Base-by-base conservation (phyloP, 2,888 invertebrate genomes). In the Mystacides longicornis region DNA sequence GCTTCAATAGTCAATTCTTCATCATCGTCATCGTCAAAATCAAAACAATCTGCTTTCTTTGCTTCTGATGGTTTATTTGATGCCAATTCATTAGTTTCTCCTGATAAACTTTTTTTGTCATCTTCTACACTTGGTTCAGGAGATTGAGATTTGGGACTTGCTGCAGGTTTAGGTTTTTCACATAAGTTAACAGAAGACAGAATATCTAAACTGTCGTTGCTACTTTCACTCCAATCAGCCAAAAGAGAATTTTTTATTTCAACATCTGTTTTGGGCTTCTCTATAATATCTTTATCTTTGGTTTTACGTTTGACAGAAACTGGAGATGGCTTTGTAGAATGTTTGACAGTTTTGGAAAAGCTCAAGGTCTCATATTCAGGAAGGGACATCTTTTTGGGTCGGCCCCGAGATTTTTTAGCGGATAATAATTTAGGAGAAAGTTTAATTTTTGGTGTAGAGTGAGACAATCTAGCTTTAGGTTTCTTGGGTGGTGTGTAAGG, bases 171-270 rank as follows among this genome's bases (percentile, higher is more conserved):
- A 2, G 20, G 14, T 48, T 52, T 49, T 20, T 65, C 65, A 27
- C 62, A 65, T n/a, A 63, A 63, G 18, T 69, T 61, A 11, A 60
- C 52, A n/a, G 59, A 65, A 2, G 56, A 55, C 21, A 58, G 58
- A 47, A 65, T 63, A 55, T 58, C 60, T 62, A 60, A 67, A 63
- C 70, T 68, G 23, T 75, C 75, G 23, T 75, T 75, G 18, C 77
- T 78, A 57, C 78, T 82, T 63, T 88, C 88, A 60, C 83, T 83
- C 89, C 89, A 90, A 65, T 90, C 89, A 1, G 87, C 87, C 55
- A 89, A 69, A 45, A 89, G 72, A 63, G 85, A 82, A 55, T 79
- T 83, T 57, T 83, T 81, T 62, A 87, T 81, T 68, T 85, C 83
- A 56, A 78, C 77, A 67, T 81, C 80, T 33, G 78, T 78, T 67